Base-by-base conservation (phyloP, 1,140 invertebrate genomes). In the Lordiphosa collinella region DNA sequence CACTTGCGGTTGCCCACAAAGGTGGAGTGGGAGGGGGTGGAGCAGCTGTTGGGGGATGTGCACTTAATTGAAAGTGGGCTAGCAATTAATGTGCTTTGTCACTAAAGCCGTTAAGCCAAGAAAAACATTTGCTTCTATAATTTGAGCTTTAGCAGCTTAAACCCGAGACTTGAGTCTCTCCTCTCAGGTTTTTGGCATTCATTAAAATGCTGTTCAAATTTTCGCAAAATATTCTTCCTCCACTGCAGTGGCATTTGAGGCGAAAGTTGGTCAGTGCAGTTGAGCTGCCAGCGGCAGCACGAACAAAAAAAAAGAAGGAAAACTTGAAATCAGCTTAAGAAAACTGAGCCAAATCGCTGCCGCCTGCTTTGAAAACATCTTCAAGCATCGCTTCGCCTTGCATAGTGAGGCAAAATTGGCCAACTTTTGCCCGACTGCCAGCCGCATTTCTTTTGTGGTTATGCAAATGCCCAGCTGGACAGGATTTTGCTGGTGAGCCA, bases 71-170 rank as follows among this genome's bases (percentile, higher is more conserved):
- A 84, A 82, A 82, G 54, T 71, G 76, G 76, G 62, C 71, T 82
- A 68, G 76, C 76, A 82, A 82, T 82, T 82, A 82, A 82, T 82
- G 76, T 84, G 78, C 76, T 76, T 82, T 82, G 76, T 84, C 71
- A 67, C 71, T 75, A 80, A 75, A 79, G 69, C 75, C 74, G 75
- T 79, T 80, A 69, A 80, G 58, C 78, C 57, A 65, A 80, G 62
- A 55, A 61, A 75, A 69, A 65, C 61, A 65, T 65, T 69, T 59
- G 22, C 22, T 25, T 25, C 22, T 25, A 80, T 82, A 75, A 80
- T 82, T 70, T 70, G 52, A 43, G 64, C 47, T 78, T 72, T 47
- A 46, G 64, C 52, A 32, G 57, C 66, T 76, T 78, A 65, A 75
- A 57, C 40, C 38, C 18, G n/a, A 2, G 16, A 34, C 12, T 50